Evolutionary conservation across 2,888 invertebrate species (phyloP), one percentile per base, ranked within the genome.

Genomic region (Theodoxus fluviatilis): DNA sequence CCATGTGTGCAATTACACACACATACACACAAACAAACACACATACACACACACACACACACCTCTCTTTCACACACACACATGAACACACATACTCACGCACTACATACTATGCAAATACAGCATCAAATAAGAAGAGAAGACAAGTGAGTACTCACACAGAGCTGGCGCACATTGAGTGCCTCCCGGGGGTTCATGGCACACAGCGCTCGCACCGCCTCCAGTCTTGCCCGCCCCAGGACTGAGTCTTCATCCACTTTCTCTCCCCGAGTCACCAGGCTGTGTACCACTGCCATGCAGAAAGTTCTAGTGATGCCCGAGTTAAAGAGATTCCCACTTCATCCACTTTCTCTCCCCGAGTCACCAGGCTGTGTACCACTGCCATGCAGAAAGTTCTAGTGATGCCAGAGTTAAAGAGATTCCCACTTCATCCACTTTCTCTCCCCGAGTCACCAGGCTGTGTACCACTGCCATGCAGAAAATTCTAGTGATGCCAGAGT

Each of bases 131-230:
- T 7, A 59, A 12, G n/a, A 7, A 59, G 0, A 59, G 25, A 7
- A 28, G 15, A 1, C 15, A 43, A 12, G 12, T 43, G 9, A 9
- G 9, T 43, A 85, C 89, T 85, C 85, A 90, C 94, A 86, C 96
- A 96, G 87, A 94, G 92, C 35, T 94, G 92, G 73, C 96, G 89
- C 0, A 96, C 92, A 43, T 93, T 91, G 61, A 96, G 90, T 3
- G 95, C 93, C 85, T 95, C 93, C 3, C 91, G 90, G 0, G 96
- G 95, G 87, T 95, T 95, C 91, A 96, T 94, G 79, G 92, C 92
- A 88, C 96, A 96, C 0, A 98, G 88, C 75, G 92, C 91, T 59
- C 92, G 91, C 64, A 98, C 89, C 2, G 96, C 92, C 77, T 92
- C 91, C 31, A 92, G 90, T 67, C 94, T 90, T 43, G 92, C 90